Conservation (phyloP, 1,140 invertebrate genomes). For the Brachionus sp. region DNA sequence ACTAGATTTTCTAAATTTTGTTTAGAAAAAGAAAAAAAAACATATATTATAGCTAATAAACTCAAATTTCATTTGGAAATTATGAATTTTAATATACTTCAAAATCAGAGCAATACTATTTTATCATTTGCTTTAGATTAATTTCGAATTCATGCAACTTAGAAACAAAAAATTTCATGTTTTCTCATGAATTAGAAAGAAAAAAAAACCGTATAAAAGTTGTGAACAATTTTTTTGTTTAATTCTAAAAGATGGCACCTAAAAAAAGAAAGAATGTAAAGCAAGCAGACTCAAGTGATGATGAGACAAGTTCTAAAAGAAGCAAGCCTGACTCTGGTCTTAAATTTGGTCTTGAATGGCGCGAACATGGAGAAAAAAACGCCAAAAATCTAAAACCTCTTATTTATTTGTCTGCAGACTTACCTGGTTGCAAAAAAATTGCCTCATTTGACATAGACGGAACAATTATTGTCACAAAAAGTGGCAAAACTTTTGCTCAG, state of each 20-base stretch:
- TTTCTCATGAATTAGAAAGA: neutral
- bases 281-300: neutral
- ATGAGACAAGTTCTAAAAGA: neutral
- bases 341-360: slow-evolving; percentile 31
- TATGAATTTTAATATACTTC: neutral
- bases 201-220: neutral
- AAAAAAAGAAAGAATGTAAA: slow-evolving; percentile 18
- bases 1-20: neutral
- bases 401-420: slow-evolving; percentile 47
- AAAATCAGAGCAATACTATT: neutral
- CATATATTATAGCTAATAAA: neutral
- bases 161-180: neutral
- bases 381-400: neutral
- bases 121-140: slow-evolving; percentile 1
- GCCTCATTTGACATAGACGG: slow-evolving; percentile 55
- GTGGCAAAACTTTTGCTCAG: slow-evolving; percentile 54
- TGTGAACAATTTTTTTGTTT: neutral
- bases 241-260: neutral
- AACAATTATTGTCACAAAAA: slow-evolving; percentile 54
- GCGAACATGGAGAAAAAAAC: neutral
- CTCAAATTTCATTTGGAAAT: neutral
- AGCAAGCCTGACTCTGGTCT: neutral
- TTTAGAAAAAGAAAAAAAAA: neutral
- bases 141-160: neutral
- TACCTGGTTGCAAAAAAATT: slow-evolving; percentile 50